phyloP scores from a whole-genome alignment of 2,888 invertebrate genomes.

The Ormyrus thymus region DNA sequence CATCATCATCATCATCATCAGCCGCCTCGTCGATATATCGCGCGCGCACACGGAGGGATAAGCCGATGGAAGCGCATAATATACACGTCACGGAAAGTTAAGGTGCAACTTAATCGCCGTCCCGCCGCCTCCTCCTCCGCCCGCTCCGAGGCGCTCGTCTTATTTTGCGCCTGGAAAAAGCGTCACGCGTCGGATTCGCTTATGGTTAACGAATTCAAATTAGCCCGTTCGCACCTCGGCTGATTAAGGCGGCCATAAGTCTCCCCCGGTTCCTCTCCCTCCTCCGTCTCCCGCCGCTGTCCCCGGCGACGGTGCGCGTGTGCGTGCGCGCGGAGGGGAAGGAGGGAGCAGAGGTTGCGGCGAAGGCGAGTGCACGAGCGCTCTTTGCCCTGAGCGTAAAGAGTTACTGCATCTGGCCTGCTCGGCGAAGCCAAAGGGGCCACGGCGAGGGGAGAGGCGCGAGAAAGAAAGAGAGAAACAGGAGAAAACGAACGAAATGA shows the following conservation, averaged over 20 bases:
- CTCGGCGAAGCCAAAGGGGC: constrained; percentile 38
- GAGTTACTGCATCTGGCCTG: constrained; percentile 27
- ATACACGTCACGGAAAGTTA: constrained; percentile 32
- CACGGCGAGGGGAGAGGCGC: constrained; percentile 46
- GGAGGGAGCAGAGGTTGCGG: background rate
- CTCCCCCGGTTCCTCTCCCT: constrained; percentile 17
- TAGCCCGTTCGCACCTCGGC: constrained; percentile 70
- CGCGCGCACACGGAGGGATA: background rate
- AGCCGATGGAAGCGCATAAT: constrained; percentile 26
- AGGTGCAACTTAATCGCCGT: constrained; percentile 39
- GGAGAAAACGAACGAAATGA: constrained; percentile 42
- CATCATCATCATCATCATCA: constrained; percentile 22
- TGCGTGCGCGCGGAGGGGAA: background rate
- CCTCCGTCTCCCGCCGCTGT: constrained; percentile 56
- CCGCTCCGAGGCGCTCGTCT: background rate
- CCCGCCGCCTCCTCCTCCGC: background rate
- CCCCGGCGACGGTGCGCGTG: background rate
- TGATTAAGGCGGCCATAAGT: constrained; percentile 69
- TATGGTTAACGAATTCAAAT: constrained; percentile 68
- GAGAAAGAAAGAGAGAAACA: constrained; percentile 27
- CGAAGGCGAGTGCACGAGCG: background rate
- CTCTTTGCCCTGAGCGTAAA: constrained; percentile 17
- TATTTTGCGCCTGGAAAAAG: constrained; percentile 7
- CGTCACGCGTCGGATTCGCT: constrained; percentile 41
- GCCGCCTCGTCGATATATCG: constrained; percentile 15